These are phyloP conservation scores for Pimpla rufipes DNA, from an alignment of 2,888 invertebrate species.

Conservation along the genomic window DNA sequence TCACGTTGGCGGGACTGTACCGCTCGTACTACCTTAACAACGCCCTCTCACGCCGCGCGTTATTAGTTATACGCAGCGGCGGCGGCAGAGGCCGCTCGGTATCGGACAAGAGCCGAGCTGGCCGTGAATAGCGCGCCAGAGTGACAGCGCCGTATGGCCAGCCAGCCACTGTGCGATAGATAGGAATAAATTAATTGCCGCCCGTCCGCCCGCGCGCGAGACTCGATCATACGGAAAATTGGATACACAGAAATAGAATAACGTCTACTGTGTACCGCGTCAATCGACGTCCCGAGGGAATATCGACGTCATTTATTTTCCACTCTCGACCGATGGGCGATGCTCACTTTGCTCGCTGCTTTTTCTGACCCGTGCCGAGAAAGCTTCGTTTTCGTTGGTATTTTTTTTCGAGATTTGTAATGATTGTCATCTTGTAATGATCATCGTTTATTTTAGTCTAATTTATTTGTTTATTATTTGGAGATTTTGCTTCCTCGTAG, in stretches of 20 bases:
- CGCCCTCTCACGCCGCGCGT: constrained; percentile 10
- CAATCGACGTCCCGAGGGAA: not conserved
- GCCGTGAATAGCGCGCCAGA: not conserved
- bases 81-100: not conserved
- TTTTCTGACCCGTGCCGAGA: too few relatives aligned
- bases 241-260: constrained; percentile 21
- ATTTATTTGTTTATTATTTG: too few relatives aligned
- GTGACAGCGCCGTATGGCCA: constrained; percentile 11
- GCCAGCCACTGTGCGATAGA: not conserved
- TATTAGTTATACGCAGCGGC: constrained; percentile 41
- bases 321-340: not conserved
- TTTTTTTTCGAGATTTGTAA: too few relatives aligned
- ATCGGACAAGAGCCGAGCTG: constrained; percentile 4
- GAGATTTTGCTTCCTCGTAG: too few relatives aligned
- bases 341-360: not conserved
- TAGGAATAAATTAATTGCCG: constrained; percentile 19
- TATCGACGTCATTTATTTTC: not conserved
- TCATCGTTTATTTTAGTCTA: too few relatives aligned
- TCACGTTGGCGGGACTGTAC: too few relatives aligned
- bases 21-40: too few relatives aligned
- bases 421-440: too few relatives aligned
- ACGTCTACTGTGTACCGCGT: not conserved
- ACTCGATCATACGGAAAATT: constrained; percentile 12
- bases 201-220: too few relatives aligned
- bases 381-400: too few relatives aligned